phyloP scores from a whole-genome alignment of 2,888 invertebrate genomes.

The Coleophora deauratella region DNA sequence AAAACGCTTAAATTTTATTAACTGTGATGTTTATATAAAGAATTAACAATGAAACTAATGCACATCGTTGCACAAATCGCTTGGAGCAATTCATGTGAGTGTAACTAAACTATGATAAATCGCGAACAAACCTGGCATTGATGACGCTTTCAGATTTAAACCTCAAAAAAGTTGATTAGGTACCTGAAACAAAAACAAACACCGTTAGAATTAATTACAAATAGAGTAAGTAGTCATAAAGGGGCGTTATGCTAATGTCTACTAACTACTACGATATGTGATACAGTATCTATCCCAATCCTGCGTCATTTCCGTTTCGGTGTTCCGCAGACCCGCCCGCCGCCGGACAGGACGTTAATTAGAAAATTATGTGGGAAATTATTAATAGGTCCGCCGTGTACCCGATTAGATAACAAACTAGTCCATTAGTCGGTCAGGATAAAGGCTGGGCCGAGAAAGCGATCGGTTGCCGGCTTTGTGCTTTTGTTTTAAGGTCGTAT shows the following conservation, averaged over 20 bases:
- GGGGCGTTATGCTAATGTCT: too few relatives aligned
- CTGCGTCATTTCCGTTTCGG: slow-evolving; percentile 53
- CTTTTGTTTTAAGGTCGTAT: slow-evolving; percentile 10
- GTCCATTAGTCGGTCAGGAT: slow-evolving; percentile 64
- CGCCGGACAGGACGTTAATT: slow-evolving; percentile 62
- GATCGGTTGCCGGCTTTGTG: slow-evolving; percentile 41
- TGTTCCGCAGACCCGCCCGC: slow-evolving; percentile 38
- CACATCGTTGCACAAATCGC: slow-evolving; percentile 25
- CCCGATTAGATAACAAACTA: slow-evolving; percentile 72
- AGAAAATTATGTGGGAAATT: slow-evolving; percentile 71
- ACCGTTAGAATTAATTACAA: background rate
- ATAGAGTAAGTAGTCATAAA: background rate
- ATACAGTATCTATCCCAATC: slow-evolving; percentile 31
- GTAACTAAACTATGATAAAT: too few relatives aligned
- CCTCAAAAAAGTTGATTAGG: background rate
- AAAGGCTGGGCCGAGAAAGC: slow-evolving; percentile 34
- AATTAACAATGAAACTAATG: slow-evolving; percentile 22
- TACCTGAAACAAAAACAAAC: too few relatives aligned
- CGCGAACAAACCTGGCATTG: too few relatives aligned
- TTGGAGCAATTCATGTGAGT: background rate
- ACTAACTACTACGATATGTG: background rate
- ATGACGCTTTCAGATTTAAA: too few relatives aligned
- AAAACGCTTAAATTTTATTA: slow-evolving; percentile 31
- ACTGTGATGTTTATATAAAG: slow-evolving; percentile 30
- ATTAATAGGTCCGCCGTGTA: slow-evolving; percentile 67